Evolutionary conservation across 2,113 vertebrate genomes (phyloP).

Genomic region (Oenanthe oenanthe): DNA sequence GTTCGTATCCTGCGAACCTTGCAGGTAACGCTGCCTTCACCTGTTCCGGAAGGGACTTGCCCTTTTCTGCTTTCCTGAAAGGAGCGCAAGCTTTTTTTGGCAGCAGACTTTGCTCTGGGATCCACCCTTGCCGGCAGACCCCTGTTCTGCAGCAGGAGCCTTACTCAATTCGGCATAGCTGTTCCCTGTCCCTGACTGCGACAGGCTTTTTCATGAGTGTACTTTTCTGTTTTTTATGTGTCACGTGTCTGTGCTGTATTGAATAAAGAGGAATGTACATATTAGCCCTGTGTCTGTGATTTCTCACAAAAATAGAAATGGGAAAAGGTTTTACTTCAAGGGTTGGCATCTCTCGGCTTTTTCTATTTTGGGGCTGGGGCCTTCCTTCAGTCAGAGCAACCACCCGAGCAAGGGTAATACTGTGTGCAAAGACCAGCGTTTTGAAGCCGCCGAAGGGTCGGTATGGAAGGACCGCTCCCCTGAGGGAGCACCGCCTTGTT

Average conservation of each 20-base stretch:
- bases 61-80: not conserved
- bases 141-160: constrained; percentile 75
- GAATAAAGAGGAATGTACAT: constrained; percentile 85
- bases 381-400: not conserved
- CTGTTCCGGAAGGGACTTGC: constrained; percentile 1
- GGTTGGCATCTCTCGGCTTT: not conserved
- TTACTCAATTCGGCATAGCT: constrained; percentile 67
- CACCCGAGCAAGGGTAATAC: fast-evolving
- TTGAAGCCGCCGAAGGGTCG: fast-evolving
- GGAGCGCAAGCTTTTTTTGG: not conserved
- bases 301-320: not conserved
- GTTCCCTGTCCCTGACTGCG: constrained; percentile 68
- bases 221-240: constrained; percentile 72
- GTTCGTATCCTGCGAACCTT: not conserved
- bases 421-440: fast-evolving
- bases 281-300: not conserved
- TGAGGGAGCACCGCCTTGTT: fast-evolving
- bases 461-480: fast-evolving
- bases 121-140: constrained; percentile 57
- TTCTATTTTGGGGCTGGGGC: fast-evolving
- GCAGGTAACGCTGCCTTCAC: not conserved
- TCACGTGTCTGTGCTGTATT: constrained; percentile 80
- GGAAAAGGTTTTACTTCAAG: not conserved
- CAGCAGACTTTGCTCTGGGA: constrained; percentile 72
- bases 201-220: constrained; percentile 77